Conservation (phyloP, 2,888 invertebrate species). For the Hirtodrosophila alboralis region DNA sequence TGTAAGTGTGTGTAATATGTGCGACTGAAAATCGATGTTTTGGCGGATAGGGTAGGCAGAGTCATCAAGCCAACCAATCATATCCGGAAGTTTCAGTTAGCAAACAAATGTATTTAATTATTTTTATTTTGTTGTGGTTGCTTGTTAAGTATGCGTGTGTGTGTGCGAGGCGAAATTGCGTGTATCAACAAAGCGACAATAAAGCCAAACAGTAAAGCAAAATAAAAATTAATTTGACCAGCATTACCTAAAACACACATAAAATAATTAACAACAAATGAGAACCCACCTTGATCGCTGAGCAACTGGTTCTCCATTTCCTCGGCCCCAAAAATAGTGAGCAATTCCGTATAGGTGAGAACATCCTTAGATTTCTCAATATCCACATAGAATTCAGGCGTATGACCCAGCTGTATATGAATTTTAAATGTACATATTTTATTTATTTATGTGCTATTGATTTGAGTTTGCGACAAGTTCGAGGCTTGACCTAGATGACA, state of each 20-base stretch:
- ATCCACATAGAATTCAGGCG: constrained; percentile 91
- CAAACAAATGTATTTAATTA: constrained; percentile 73
- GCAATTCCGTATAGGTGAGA: constrained; percentile 88
- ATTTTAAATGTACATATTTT: constrained; percentile 45
- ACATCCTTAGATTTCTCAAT: constrained; percentile 86
- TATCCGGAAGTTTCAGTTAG: constrained; percentile 64
- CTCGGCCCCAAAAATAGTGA: constrained; percentile 90
- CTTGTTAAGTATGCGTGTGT: constrained; percentile 5
- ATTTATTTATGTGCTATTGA: constrained; percentile 66
- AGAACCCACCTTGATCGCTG: constrained; percentile 89
- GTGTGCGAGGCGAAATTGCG: constrained; percentile 24
- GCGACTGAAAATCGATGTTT: constrained; percentile 77
- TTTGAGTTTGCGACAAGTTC: constrained; percentile 48
- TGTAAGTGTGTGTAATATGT: constrained; percentile 28
- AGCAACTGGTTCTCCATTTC: constrained; percentile 88
- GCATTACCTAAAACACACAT: constrained; percentile 14
- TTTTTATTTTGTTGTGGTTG: constrained; percentile 41
- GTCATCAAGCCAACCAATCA: constrained; percentile 40
- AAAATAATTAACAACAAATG: constrained; percentile 22
- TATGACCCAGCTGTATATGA: constrained; percentile 88
- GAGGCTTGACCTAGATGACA: constrained; percentile 7
- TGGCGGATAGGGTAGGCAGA: constrained; percentile 45
- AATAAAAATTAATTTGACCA: constrained; percentile 16
- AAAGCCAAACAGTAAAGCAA: constrained; percentile 53
- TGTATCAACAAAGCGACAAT: constrained; percentile 32